phyloP scores from a whole-genome alignment of 2,113 vertebrate genomes.

The Rhabdomys dilectus region DNA sequence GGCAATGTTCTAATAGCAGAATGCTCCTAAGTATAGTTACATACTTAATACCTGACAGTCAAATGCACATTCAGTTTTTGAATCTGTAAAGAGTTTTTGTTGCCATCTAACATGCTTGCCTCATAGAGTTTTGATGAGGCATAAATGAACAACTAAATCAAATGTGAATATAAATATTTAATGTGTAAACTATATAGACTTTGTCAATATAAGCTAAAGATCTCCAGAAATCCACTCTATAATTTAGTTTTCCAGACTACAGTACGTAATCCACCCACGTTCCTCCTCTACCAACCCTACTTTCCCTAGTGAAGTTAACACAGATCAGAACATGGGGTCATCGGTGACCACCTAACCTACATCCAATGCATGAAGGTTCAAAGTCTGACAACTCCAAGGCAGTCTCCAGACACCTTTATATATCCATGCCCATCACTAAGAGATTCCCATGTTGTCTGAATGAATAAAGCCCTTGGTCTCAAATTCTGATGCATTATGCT shows the following conservation, averaged over 20 bases:
- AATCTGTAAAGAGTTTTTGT: not conserved
- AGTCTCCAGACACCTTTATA: not conserved
- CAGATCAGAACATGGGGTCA: not conserved
- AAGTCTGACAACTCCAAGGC: not conserved
- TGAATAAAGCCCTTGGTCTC: not conserved
- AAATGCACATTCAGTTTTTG: not conserved
- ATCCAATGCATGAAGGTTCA: not conserved
- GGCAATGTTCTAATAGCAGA: not conserved
- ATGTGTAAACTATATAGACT: not conserved
- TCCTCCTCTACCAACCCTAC: not conserved
- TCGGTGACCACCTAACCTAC: not conserved
- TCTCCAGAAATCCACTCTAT: not conserved
- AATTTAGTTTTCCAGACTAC: not conserved
- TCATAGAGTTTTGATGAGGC: not conserved
- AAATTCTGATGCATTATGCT: not conserved
- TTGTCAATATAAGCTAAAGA: not conserved
- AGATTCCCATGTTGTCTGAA: not conserved
- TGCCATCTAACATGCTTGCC: not conserved
- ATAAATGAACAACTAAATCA: constrained; percentile 41
- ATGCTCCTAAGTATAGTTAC: not conserved
- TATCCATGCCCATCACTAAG: not conserved
- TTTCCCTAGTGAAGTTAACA: constrained; percentile 13
- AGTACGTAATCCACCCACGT: not conserved
- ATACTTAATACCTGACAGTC: not conserved
- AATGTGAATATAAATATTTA: not conserved